Percentiles rank a stretch among this genome's conserved stretches.
These are phyloP conservation scores for Artibeus jamaicensis DNA, from an alignment of 2,797 vertebrate species.

Conservation along the genomic window DNA sequence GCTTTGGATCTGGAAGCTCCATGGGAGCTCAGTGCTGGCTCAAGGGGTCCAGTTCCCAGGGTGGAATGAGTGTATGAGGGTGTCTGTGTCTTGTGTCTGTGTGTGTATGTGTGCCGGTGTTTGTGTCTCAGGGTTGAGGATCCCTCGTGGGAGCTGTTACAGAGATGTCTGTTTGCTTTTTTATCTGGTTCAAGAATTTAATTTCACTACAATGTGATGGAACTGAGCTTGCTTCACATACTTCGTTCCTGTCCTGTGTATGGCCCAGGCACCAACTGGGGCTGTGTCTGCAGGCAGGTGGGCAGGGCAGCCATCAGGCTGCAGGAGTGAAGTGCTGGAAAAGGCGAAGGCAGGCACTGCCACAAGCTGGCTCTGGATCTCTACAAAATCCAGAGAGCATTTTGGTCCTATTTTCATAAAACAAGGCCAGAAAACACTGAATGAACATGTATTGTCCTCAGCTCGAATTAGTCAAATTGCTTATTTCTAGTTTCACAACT, in stretches of 20 bases:
- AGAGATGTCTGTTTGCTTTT: not conserved
- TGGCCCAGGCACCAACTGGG: not conserved
- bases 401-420: conserved; percentile 5
- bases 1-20: not conserved
- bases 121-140: not conserved
- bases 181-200: not conserved
- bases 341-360: not conserved
- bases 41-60: not conserved
- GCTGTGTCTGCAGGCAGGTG: not conserved
- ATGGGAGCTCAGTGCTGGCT: not conserved
- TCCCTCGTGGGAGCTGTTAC: not conserved
- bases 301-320: not conserved
- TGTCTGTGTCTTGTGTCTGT: too few species aligned
- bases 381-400: not conserved
- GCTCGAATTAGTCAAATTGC: not conserved
- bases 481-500: conserved; percentile 47
- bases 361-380: not conserved
- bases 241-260: not conserved
- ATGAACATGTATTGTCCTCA: not conserved
- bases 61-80: not conserved
- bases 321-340: not conserved
- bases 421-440: not conserved
- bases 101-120: not conserved
- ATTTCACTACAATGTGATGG: not conserved
- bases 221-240: not conserved